These are phyloP conservation scores for Carcinoscorpius rotundicauda DNA, from an alignment of 1,140 invertebrate species.

Conservation along the genomic window DNA sequence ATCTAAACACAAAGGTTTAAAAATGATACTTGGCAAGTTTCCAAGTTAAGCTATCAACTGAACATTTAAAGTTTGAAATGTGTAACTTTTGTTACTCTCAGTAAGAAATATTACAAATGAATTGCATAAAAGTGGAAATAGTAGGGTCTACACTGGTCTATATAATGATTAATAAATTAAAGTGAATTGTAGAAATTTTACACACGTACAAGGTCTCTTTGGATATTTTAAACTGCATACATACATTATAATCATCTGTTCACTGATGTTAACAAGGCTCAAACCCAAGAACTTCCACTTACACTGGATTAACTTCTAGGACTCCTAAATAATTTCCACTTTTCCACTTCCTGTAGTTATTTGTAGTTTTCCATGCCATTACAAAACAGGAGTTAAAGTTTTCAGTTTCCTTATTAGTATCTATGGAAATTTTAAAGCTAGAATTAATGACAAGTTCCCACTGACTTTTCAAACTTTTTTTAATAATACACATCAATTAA, in stretches of 20 bases:
- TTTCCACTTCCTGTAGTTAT: conserved; percentile 79
- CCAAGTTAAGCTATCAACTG: neutral
- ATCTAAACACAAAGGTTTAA: too few relatives aligned
- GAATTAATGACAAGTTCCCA: too few relatives aligned
- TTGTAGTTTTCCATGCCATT: conserved; percentile 67
- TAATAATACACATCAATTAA: too few relatives aligned
- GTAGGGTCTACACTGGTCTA: neutral
- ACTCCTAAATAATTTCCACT: conserved; percentile 44
- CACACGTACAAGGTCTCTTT: neutral
- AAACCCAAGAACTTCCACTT: conserved; percentile 3
- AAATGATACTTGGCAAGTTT: too few relatives aligned
- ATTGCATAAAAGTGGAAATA: neutral
- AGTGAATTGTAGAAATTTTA: neutral
- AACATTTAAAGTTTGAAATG: conserved; percentile 10
- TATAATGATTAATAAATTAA: conserved; percentile 3
- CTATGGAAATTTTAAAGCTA: too few relatives aligned
- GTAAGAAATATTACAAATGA: too few relatives aligned
- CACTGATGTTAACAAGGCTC: neutral
- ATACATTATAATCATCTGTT: neutral
- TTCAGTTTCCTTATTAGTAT: conserved; percentile 51
- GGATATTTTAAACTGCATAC: neutral
- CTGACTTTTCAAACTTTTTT: too few relatives aligned
- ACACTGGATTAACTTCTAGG: conserved; percentile 49
- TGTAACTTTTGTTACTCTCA: neutral
- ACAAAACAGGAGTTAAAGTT: conserved; percentile 82